phyloP scores from a whole-genome alignment of 1,140 invertebrate species.

The Rhopalosiphum padi region DNA sequence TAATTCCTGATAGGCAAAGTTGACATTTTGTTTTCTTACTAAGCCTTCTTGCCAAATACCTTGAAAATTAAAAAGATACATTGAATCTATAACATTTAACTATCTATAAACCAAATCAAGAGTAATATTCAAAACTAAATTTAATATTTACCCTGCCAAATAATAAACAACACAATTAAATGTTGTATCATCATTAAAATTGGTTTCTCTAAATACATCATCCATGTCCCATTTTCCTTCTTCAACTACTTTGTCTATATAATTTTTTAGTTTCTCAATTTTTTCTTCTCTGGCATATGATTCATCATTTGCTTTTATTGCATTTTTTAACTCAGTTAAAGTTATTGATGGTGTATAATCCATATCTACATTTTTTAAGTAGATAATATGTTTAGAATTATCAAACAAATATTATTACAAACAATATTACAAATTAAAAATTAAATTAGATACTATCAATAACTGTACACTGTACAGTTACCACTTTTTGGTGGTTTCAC shows the following conservation, averaged over 20 bases:
- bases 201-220: not conserved
- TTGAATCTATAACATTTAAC: no score
- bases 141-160: not conserved
- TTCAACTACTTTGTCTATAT: not conserved
- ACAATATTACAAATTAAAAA: no score
- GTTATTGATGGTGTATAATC: not conserved
- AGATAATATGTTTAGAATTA: no score
- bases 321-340: not conserved
- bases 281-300: not conserved
- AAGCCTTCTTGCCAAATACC: not conserved
- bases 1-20: not conserved
- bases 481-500: no score
- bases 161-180: conserved; percentile 12
- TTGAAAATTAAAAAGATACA: not conserved
- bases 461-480: no score
- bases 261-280: not conserved
- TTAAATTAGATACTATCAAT: no score
- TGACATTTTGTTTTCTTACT: not conserved
- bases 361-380: not conserved
- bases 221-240: not conserved
- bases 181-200: not conserved
- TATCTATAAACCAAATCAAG: no score
- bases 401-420: no score
- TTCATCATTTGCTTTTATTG: not conserved
- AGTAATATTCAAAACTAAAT: not conserved